Base-by-base conservation (phyloP, 1,140 invertebrate genomes). In the Orussus abietinus region DNA sequence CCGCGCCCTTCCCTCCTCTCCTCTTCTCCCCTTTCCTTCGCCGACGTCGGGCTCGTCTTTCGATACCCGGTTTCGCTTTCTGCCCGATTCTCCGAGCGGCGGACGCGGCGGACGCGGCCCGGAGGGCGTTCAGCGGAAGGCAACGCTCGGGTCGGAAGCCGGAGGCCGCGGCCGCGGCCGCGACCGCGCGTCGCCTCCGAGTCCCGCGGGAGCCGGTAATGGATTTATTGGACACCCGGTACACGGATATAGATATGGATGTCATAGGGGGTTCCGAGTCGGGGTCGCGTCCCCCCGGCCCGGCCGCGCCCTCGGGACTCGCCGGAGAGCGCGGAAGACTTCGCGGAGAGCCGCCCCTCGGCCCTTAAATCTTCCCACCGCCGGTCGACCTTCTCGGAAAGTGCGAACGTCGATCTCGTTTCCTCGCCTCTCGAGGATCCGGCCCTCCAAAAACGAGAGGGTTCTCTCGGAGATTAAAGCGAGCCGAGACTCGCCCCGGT, bases 161-260 rank as follows among this genome's bases (percentile, higher is more conserved):
- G 29, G 32, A 18, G 18, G n/a, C 9, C 22, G 17, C 12, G 14
- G 6, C 2, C 33, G 12, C 12, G 9, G 13, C 37, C 28, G 38
- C 33, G 20, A 41, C 22, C 42, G 42, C 42, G 33, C 14, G 38
- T 33, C 47, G 46, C 25, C 53, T 53, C 34, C 41, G n/a, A 49
- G 38, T 53, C 65, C 55, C 64, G 45, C 38, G 66, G 62, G 63
- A 64, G 29, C 47, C 53, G 57, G 59, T 72, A 72, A 71, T 72
- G 70, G 68, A 72, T 72, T 72, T 72, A 71, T 70, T 63, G 63
- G 59, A 56, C 57, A 64, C 62, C 59, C 58, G 57, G 59, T 66
- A 64, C 57, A 45, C 31, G 54, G 55, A 57, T 62, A 58, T 67
- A 67, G 63, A 59, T 66, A 66, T 59, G 51, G 45, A 63, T 55